These are phyloP conservation scores for Lordiphosa stackelbergi DNA, from an alignment of 1,140 invertebrate genomes.

Conservation along the genomic window DNA sequence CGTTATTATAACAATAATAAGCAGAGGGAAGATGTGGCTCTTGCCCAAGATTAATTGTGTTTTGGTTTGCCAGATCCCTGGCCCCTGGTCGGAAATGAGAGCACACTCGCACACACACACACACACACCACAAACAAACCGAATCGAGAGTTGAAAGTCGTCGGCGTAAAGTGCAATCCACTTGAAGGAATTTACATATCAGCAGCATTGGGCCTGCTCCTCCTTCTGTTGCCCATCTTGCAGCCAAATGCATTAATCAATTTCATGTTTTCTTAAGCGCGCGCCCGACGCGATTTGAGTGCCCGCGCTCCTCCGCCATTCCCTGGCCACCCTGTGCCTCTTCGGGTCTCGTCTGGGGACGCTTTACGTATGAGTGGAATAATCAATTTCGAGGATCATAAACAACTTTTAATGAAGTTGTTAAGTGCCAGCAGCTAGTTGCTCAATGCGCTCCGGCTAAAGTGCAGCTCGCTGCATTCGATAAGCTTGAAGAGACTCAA, in stretches of 20 bases:
- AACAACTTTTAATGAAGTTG: slow-evolving; percentile 77
- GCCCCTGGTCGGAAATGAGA: slow-evolving; percentile 40
- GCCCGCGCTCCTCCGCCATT: slow-evolving; percentile 24
- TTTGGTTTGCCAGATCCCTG: slow-evolving; percentile 37
- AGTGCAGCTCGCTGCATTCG: slow-evolving; percentile 45
- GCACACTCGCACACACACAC: slow-evolving; percentile 17
- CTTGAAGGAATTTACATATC: slow-evolving; percentile 76
- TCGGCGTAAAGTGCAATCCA: slow-evolving; percentile 74
- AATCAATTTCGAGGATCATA: slow-evolving; percentile 77
- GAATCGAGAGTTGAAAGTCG: slow-evolving; percentile 34
- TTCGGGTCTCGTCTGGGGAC: slow-evolving; percentile 26
- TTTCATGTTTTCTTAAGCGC: slow-evolving; percentile 76
- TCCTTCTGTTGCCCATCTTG: slow-evolving; percentile 49
- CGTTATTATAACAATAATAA: slow-evolving; percentile 77
- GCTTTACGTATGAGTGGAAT: slow-evolving; percentile 69
- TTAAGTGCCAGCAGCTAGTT: slow-evolving; percentile 74
- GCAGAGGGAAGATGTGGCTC: slow-evolving; percentile 43
- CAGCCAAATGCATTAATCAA: slow-evolving; percentile 76
- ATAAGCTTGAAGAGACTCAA: slow-evolving; percentile 39
- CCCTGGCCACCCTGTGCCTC: slow-evolving; percentile 10
- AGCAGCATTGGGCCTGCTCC: slow-evolving; percentile 49
- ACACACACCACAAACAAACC: slow-evolving; percentile 12
- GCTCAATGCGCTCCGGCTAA: slow-evolving; percentile 46
- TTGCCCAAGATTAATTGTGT: slow-evolving; percentile 71
- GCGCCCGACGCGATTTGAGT: slow-evolving; percentile 66